phyloP scores from a whole-genome alignment of 2,797 vertebrate species.

The Halcyon badia region DNA sequence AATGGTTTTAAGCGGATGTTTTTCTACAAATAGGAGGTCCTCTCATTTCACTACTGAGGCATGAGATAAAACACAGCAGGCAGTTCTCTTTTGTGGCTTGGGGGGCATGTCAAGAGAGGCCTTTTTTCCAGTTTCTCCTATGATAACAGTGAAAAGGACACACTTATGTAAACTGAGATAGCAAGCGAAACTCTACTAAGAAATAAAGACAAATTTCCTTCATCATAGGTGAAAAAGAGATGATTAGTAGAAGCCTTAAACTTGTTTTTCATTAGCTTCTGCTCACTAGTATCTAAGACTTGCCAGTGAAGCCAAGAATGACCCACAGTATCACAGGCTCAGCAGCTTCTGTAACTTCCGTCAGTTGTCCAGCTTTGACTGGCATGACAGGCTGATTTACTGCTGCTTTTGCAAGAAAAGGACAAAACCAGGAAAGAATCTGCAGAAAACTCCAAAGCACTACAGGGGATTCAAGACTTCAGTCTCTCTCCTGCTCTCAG shows the following conservation, averaged over 20 bases:
- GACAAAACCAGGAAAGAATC: background rate
- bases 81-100: background rate
- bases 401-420: background rate
- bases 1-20: background rate
- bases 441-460: background rate
- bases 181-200: background rate
- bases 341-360: background rate
- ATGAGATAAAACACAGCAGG: background rate
- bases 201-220: background rate
- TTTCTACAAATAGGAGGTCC: background rate
- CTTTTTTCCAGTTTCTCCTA: background rate
- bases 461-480: background rate
- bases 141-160: background rate
- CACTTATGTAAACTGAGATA: background rate
- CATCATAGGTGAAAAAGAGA: background rate
- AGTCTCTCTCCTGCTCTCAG: background rate
- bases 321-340: background rate
- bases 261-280: background rate
- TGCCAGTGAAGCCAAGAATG: background rate
- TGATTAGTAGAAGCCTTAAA: background rate
- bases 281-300: background rate
- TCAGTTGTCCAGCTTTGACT: rapidly evolving
- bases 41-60: background rate
- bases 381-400: background rate
- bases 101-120: background rate